Evolutionary conservation across 2,797 vertebrate genomes (phyloP).

Genomic region (Premnoplex brunnescens): DNA sequence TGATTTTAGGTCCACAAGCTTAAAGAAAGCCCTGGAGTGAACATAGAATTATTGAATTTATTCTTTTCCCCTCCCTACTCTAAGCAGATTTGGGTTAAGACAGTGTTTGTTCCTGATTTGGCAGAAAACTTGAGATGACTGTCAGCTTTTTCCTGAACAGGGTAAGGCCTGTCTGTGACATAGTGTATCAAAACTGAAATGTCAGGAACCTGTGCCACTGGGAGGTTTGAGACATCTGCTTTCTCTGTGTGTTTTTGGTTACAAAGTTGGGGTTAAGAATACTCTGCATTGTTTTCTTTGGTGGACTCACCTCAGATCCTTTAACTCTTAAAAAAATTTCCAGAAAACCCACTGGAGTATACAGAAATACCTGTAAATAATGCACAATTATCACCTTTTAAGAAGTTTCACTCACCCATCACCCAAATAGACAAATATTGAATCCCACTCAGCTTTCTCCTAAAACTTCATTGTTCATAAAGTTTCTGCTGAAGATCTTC

Average conservation of each 20-base stretch:
- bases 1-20: not conserved
- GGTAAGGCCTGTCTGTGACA: not conserved
- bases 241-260: not conserved
- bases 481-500: not conserved
- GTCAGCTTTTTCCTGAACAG: not conserved
- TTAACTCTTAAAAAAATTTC: not conserved
- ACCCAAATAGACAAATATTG: not conserved
- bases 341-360: not conserved
- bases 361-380: not conserved
- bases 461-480: not conserved
- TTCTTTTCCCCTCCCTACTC: not conserved
- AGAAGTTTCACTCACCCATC: not conserved
- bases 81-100: conserved; percentile 14
- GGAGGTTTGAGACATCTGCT: not conserved
- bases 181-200: not conserved
- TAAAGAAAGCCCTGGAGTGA: not conserved
- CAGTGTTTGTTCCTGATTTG: not conserved
- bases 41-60: not conserved
- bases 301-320: not conserved
- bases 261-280: not conserved
- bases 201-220: not conserved
- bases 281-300: not conserved
- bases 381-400: not conserved
- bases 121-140: not conserved
- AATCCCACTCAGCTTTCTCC: not conserved